Conservation (phyloP, 2,888 invertebrate species). For the Cephus pygmeus region DNA sequence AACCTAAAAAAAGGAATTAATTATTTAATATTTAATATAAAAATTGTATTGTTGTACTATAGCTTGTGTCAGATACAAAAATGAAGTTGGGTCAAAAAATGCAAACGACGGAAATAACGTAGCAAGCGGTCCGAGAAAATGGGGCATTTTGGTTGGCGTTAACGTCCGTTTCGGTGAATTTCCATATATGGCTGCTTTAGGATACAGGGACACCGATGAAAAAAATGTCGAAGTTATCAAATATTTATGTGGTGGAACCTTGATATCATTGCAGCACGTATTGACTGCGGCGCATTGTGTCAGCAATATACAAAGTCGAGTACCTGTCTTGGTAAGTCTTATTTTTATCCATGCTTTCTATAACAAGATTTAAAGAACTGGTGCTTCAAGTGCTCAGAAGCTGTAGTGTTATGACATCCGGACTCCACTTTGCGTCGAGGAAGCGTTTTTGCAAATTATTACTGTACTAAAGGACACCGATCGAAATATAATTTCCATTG, state of each 20-base stretch:
- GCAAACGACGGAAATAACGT: conserved; percentile 11
- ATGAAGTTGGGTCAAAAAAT: conserved; percentile 29
- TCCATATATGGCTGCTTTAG: conserved; percentile 52
- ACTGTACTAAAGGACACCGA: too few relatives aligned
- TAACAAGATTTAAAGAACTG: too few relatives aligned
- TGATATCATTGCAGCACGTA: conserved; percentile 50
- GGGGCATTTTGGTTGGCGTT: conserved; percentile 30
- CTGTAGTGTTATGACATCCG: too few relatives aligned
- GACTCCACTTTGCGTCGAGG: too few relatives aligned
- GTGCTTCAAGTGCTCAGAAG: too few relatives aligned
- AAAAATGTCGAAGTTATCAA: conserved; percentile 27
- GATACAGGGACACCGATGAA: conserved; percentile 31
- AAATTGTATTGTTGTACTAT: too few relatives aligned
- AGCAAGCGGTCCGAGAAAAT: too few relatives aligned
- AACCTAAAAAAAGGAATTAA: too few relatives aligned
- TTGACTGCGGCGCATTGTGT: conserved; percentile 61
- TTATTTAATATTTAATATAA: too few relatives aligned
- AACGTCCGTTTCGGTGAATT: conserved; percentile 33
- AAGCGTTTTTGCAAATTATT: too few relatives aligned
- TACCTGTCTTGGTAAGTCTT: conserved; percentile 47
- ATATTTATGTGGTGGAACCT: conserved; percentile 56
- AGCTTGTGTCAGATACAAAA: conserved; percentile 46
- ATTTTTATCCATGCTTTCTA: too few relatives aligned
- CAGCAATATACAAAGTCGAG: conserved; percentile 39
- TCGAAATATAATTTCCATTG: too few relatives aligned